phyloP scores from a whole-genome alignment of 2,888 invertebrate genomes.

The Holacanthella duospinosa region DNA sequence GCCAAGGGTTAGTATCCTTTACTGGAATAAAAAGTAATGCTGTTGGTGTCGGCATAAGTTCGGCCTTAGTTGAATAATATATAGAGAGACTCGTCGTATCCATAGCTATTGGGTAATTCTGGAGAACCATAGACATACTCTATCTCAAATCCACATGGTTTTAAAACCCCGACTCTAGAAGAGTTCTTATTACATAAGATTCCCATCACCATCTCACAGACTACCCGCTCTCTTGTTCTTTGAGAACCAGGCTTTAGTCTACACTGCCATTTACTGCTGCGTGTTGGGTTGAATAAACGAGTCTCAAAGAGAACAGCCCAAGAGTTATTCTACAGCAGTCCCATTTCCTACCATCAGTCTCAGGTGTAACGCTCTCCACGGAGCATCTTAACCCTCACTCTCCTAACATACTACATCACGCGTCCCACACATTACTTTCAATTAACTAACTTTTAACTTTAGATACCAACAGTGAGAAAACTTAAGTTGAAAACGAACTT shows the following conservation, averaged over 20 bases:
- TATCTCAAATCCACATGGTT: no score
- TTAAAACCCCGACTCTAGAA: no score
- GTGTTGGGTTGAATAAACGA: not conserved
- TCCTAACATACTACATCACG: not conserved
- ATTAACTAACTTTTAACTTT: not conserved
- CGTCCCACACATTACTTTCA: not conserved
- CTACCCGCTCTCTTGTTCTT: constrained; percentile 4
- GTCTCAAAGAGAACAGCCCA: not conserved
- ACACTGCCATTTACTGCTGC: not conserved
- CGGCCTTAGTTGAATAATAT: no score
- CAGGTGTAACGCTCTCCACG: constrained; percentile 26
- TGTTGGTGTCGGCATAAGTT: no score
- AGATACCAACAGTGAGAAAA: no score
- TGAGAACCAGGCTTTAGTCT: not conserved
- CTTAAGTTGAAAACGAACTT: no score
- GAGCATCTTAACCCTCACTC: not conserved
- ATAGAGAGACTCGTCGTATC: no score
- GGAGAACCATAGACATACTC: no score
- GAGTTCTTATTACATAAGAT: no score
- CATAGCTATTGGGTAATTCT: no score
- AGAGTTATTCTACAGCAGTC: not conserved
- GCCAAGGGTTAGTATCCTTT: constrained; percentile 16
- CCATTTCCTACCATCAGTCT: constrained; percentile 25
- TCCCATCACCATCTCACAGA: constrained; percentile 16
- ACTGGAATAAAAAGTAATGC: no score